phyloP scores from a whole-genome alignment of 2,113 vertebrate species.

The Irena cyanogastra region DNA sequence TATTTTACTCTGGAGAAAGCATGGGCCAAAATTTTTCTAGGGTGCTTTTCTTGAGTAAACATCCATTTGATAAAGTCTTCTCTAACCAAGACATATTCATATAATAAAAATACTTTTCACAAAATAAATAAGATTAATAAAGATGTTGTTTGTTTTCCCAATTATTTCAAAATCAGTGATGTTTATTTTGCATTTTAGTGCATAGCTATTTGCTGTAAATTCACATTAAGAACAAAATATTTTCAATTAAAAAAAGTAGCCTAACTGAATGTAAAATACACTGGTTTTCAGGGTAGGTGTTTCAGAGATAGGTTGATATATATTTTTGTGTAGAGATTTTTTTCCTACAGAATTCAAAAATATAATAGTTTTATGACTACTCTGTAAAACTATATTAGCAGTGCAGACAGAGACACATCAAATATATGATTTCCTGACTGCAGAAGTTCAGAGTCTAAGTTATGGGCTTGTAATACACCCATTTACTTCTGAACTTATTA shows the following conservation, averaged over 20 bases:
- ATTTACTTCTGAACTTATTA: neutral
- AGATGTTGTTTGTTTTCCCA: accelerated
- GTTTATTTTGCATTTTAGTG: neutral
- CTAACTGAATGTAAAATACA: neutral
- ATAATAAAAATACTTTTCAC: neutral
- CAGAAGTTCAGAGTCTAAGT: neutral
- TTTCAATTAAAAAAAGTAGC: neutral
- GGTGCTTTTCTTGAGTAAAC: neutral
- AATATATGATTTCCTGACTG: neutral
- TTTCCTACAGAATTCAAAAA: neutral
- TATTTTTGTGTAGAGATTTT: neutral
- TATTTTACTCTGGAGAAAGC: neutral
- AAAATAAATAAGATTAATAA: neutral
- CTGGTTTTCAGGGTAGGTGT: neutral
- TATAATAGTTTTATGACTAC: neutral
- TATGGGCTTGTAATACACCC: neutral
- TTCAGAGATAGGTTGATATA: neutral
- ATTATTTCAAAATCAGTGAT: neutral
- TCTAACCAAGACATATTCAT: neutral
- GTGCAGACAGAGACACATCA: neutral
- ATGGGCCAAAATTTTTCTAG: neutral
- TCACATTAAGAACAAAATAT: neutral
- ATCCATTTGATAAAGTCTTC: neutral
- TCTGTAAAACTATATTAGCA: neutral
- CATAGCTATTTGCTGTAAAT: neutral